Evolutionary conservation across 2,797 vertebrate genomes (phyloP).

Genomic region (Danio choprae): DNA sequence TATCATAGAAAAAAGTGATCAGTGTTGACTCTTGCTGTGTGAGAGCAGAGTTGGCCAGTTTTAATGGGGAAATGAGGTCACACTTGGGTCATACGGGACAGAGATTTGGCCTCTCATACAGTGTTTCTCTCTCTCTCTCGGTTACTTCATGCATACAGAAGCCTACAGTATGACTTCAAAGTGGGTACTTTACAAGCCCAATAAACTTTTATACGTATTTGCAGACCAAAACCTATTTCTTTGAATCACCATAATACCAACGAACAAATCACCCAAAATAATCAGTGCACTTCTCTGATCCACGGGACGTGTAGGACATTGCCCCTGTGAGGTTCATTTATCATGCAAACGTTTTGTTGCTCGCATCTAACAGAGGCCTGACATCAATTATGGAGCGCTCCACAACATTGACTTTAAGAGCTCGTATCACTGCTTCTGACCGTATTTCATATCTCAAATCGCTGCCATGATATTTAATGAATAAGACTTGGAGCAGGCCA

Average conservation of each 20-base stretch:
- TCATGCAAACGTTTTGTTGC: slow-evolving; percentile 48
- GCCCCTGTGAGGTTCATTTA: slow-evolving; percentile 47
- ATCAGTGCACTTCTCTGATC: slow-evolving; percentile 28
- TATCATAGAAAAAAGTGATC: slow-evolving; percentile 12
- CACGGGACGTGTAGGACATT: slow-evolving; percentile 38
- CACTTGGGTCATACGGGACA: slow-evolving; percentile 35
- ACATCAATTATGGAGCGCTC: slow-evolving; percentile 85
- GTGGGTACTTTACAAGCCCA: slow-evolving; percentile 81
- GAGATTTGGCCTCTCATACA: slow-evolving; percentile 16
- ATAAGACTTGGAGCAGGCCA: slow-evolving; percentile 68
- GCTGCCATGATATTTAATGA: slow-evolving; percentile 72
- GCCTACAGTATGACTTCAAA: slow-evolving; percentile 78
- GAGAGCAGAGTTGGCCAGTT: slow-evolving; percentile 28
- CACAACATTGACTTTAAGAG: slow-evolving; percentile 87
- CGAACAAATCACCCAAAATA: slow-evolving; percentile 41
- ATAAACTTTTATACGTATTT: slow-evolving; percentile 85
- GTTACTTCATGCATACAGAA: slow-evolving; percentile 71
- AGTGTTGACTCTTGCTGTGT: slow-evolving; percentile 31
- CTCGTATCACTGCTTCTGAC: slow-evolving; percentile 78
- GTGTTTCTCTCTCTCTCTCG: background rate
- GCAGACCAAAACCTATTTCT: slow-evolving; percentile 70
- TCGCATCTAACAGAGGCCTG: slow-evolving; percentile 78
- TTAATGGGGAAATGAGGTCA: slow-evolving; percentile 47
- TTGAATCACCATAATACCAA: slow-evolving; percentile 68
- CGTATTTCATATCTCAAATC: slow-evolving; percentile 75